Base-by-base conservation (phyloP, 2,888 invertebrate genomes). In the Agonum fuliginosum region DNA sequence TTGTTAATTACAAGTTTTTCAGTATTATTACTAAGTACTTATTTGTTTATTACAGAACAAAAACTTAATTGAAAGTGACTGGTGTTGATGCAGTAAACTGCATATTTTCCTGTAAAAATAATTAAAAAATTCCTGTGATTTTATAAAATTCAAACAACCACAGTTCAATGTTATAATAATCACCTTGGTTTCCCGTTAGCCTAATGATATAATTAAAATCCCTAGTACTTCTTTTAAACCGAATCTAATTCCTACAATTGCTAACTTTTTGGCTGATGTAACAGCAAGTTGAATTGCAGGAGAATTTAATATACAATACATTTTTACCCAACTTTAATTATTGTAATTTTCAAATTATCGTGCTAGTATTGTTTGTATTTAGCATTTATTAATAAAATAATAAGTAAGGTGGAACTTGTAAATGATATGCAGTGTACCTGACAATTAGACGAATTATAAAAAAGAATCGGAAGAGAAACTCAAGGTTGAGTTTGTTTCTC, bases 261-360 rank as follows among this genome's bases (percentile, higher is more conserved):
- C 54, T 37, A 20, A 43, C 14, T 73, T 62, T 78, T 78, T 27
- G 79, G 81, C 79, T 81, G 81, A 81, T 80, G 81, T 79, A 81
- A 81, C 75, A 78, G 74, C 51, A 24, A 24, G 27, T 51, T 43
- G 69, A 43, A 51, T 81, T 81, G 76, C 81, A 80, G 78, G 74
- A 80, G 80, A 78, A 77, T 41, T 46, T 46, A 70, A 41, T 27
- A 24, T 51, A 54, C 22, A 58, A n/a, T 14, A 19, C 20, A 24
- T 58, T 73, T 37, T 73, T 73, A 54, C 24, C 14, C 37, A 12
- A 20, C 3, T 20, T 20, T 72, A 73, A 73, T 58, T 37, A 73
- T 73, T 58, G 41, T 73, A 73, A 73, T 73, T 73, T 73, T 37
- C 73, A 41, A 73, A 12, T 73, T 73, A 73, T 54, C 73, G 58